phyloP scores from a whole-genome alignment of 2,797 vertebrate species.

The Gymnoscopelus braueri region DNA sequence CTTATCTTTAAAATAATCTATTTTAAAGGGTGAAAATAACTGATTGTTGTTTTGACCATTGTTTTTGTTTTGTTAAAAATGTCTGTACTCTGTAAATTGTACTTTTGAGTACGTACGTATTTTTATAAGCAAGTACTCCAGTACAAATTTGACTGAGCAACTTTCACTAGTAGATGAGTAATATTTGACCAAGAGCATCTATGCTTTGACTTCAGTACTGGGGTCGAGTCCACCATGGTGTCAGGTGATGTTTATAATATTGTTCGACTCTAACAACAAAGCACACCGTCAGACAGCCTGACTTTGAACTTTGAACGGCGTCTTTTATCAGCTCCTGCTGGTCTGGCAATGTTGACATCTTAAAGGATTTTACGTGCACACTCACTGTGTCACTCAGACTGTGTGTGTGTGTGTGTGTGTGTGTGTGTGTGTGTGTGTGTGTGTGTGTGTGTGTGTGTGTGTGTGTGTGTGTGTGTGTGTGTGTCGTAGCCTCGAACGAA shows the following conservation, averaged over 20 bases:
- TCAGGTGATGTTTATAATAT: neutral
- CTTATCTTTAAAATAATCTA: too few species aligned
- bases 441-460: too few species aligned
- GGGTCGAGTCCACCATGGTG: too few species aligned
- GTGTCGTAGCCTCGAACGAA: too few species aligned
- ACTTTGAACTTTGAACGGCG: constrained; percentile 54
- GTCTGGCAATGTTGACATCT: constrained; percentile 47
- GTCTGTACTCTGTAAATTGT: too few species aligned
- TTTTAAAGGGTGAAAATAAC: too few species aligned
- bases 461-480: too few species aligned
- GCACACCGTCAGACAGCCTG: constrained; percentile 2
- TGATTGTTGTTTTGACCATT: too few species aligned
- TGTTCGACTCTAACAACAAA: constrained; percentile 3
- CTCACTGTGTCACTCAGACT: neutral
- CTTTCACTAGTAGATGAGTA: too few species aligned
- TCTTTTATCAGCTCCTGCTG: constrained; percentile 48
- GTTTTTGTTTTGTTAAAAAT: too few species aligned
- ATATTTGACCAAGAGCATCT: neutral
- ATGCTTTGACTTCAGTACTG: neutral
- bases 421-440: too few species aligned
- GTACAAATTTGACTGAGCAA: neutral
- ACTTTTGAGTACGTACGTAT: too few species aligned
- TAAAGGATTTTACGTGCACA: constrained; percentile 9
- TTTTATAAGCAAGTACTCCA: neutral
- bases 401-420: neutral